Conservation (phyloP, 1,140 invertebrate species). For the Scylla paramamosain region DNA sequence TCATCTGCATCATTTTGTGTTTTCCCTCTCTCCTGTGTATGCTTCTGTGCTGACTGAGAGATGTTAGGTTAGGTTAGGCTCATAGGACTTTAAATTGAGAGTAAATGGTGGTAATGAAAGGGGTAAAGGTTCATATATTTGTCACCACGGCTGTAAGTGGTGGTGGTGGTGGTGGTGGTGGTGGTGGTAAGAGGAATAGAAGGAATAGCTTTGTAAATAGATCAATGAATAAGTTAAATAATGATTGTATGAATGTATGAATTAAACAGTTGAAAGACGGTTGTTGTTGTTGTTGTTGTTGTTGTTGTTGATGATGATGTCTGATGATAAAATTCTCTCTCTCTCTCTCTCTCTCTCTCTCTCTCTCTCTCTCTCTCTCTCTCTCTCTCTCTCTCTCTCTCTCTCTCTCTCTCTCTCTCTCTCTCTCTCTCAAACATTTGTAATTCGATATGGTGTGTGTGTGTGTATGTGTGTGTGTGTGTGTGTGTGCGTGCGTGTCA, state of each 20-base stretch:
- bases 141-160: background rate
- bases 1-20: too few species aligned
- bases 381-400: background rate
- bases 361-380: too few species aligned
- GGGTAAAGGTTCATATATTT: background rate
- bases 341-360: constrained; percentile 1
- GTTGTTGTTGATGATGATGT: too few species aligned
- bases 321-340: background rate
- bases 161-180: constrained; percentile 32
- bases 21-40: too few species aligned
- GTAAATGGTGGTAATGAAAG: background rate
- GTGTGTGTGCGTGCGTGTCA: background rate
- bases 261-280: too few species aligned
- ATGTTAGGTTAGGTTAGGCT: too few species aligned
- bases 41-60: too few species aligned
- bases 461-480: too few species aligned
- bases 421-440: background rate
- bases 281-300: background rate
- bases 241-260: background rate
- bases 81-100: too few species aligned
- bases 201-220: background rate
- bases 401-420: too few species aligned
- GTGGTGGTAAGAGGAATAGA: background rate
- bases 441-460: background rate
- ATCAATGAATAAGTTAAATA: background rate